Evolutionary conservation across 2,797 vertebrate species (phyloP).

Genomic region (Pipistrellus nathusii): DNA sequence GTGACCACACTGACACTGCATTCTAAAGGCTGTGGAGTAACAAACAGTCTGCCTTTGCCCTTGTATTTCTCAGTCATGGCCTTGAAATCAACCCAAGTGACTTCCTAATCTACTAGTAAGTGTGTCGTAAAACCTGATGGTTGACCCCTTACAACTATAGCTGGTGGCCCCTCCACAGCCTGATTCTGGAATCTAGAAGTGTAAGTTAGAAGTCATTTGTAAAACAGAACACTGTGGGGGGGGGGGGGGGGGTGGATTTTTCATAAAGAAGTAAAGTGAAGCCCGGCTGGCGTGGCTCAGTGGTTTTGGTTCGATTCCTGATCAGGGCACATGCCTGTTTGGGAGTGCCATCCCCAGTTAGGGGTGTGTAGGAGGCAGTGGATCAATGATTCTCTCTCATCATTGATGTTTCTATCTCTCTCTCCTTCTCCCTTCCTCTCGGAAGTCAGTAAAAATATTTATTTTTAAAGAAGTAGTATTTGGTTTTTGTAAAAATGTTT

Average conservation of each 20-base stretch:
- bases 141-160: not conserved
- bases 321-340: not conserved
- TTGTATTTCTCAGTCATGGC: not conserved
- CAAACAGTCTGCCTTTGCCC: not conserved
- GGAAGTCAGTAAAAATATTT: too few species aligned
- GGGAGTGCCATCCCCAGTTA: too few species aligned
- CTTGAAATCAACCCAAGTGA: not conserved
- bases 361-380: too few species aligned
- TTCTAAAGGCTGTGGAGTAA: not conserved
- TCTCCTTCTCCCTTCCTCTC: not conserved
- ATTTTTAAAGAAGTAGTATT: not conserved
- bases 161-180: not conserved
- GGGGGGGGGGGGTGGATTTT: not conserved
- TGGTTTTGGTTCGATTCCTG: not conserved
- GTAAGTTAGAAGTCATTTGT: not conserved
- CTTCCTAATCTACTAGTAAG: not conserved
- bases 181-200: not conserved
- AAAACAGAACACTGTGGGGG: not conserved
- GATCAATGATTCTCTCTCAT: not conserved
- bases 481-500: not conserved
- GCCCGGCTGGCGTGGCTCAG: not conserved
- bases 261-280: not conserved
- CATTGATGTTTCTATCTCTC: not conserved
- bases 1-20: not conserved
- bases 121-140: not conserved